phyloP scores from a whole-genome alignment of 2,797 vertebrate species.

The Syngnathus rostellatus region DNA sequence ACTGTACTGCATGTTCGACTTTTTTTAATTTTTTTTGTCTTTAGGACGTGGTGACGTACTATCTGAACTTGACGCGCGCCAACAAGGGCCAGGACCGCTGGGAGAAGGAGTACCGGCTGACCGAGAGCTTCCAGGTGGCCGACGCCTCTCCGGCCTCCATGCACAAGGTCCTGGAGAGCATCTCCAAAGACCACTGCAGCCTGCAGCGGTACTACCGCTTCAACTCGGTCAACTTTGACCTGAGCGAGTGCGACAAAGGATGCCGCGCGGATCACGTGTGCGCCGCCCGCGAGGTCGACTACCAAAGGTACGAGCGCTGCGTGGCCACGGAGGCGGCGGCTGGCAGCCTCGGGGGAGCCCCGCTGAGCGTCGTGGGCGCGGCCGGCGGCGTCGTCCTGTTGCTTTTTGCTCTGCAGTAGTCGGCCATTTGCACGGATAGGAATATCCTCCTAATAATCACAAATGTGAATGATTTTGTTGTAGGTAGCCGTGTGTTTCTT shows the following conservation, averaged over 20 bases:
- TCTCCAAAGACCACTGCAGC: conserved; percentile 45
- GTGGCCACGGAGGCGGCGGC: conserved; percentile 49
- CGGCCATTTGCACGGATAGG: too few relatives aligned
- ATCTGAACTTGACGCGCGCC: conserved; percentile 80
- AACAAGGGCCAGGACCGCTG: conserved; percentile 68
- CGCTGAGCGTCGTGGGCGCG: conserved; percentile 41
- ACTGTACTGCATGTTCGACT: not conserved
- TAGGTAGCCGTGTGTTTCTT: too few relatives aligned
- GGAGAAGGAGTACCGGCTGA: conserved; percentile 87
- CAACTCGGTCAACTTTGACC: conserved; percentile 87
- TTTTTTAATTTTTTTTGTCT: not conserved
- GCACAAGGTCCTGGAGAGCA: conserved; percentile 66
- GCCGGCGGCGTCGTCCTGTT: conserved; percentile 35
- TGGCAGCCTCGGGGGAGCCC: conserved; percentile 8
- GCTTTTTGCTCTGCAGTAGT: not conserved
- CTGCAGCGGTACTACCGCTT: conserved; percentile 82
- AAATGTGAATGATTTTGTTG: too few relatives aligned
- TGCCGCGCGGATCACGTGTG: conserved; percentile 83
- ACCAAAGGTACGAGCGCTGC: conserved; percentile 70
- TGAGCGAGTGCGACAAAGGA: conserved; percentile 51
- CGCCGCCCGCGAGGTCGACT: conserved; percentile 78
- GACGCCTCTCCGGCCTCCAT: conserved; percentile 76
- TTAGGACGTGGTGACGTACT: conserved; percentile 88
- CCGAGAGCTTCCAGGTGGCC: conserved; percentile 72
- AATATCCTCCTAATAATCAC: too few relatives aligned